Conservation (phyloP, 2,113 vertebrate species). For the Indicator maculatus region DNA sequence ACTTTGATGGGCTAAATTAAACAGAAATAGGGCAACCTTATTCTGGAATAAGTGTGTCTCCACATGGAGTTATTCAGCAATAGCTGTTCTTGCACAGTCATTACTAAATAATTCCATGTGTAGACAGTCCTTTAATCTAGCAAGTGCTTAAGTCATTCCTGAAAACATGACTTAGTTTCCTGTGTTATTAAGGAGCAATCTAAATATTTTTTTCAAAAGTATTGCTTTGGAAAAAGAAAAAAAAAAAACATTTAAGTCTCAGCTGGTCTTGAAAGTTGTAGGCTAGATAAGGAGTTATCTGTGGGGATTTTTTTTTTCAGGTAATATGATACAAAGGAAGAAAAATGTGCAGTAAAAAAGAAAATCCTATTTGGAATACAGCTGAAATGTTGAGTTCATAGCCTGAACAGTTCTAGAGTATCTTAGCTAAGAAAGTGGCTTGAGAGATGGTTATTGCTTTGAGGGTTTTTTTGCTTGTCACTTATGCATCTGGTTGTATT, state of each 20-base stretch:
- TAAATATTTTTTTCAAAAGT: slow-evolving; percentile 25
- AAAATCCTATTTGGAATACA: neutral
- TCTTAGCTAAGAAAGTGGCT: neutral
- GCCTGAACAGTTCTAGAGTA: neutral
- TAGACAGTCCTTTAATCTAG: slow-evolving; percentile 45
- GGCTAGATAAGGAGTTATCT: neutral
- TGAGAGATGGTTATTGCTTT: neutral
- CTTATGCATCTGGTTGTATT: neutral
- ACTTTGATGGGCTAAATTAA: slow-evolving; percentile 39
- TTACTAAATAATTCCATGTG: slow-evolving; percentile 38
- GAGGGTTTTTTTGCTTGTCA: neutral
- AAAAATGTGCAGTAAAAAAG: neutral
- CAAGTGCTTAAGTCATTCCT: slow-evolving; percentile 30
- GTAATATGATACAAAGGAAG: neutral
- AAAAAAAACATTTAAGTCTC: neutral
- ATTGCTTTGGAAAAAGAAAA: neutral
- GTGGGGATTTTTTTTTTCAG: neutral
- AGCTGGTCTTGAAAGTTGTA: neutral
- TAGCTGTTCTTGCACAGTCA: slow-evolving; percentile 33
- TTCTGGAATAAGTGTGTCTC: slow-evolving; percentile 39
- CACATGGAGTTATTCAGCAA: neutral
- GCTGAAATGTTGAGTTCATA: neutral
- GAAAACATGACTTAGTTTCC: slow-evolving; percentile 48
- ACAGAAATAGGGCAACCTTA: slow-evolving; percentile 32
- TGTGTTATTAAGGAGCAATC: neutral